Evolutionary conservation across 2,888 invertebrate genomes (phyloP), one percentile per base, ranked within the genome.

Genomic region (Tricholauxania praeusta): DNA sequence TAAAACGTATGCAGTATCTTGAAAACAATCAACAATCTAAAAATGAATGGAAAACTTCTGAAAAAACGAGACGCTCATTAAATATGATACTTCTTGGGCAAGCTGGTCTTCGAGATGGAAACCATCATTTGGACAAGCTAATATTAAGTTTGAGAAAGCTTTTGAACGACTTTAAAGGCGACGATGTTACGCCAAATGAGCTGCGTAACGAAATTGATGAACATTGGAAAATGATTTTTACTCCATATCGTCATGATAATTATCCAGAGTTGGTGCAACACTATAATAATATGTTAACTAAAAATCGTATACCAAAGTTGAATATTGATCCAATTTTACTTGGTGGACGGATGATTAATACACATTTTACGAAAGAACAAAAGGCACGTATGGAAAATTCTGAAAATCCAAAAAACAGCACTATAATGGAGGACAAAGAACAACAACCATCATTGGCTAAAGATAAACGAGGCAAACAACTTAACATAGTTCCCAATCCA

Each of bases 41-140:
- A 83, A 79, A 86, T 83, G 57, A 85, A 78, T 81, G 69, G 67
- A 87, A 86, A 65, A 79, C 85, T 74, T 89, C 90, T 2, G 89
- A 89, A 72, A 84, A 84, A 62, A 85, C 88, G 79, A 82, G 89
- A 4, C 89, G 87, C 70, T 87, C 86, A 64, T 82, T 91, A 1
- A 91, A 91, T 79, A 91, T 90, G 88, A 88, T 91, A 49, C 84
- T 91, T 8, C 82, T 91, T 8, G 91, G 91, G 0, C 91, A 91
- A 82, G 89, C 89, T 0, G 91, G 91, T 0, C 87, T 91, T 28
- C 86, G 86, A 5, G 88, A 89, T 72, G 91, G 91, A 1, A 80
- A 85, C 0, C 79, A 81, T 73, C 89, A 90, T 79, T 80, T 91
- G 32, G 87, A 82, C 5, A 86, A 88, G 75, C 81, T 91, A 19